phyloP scores from a whole-genome alignment of 2,113 vertebrate genomes.

The Odontophorus gujanensis region DNA sequence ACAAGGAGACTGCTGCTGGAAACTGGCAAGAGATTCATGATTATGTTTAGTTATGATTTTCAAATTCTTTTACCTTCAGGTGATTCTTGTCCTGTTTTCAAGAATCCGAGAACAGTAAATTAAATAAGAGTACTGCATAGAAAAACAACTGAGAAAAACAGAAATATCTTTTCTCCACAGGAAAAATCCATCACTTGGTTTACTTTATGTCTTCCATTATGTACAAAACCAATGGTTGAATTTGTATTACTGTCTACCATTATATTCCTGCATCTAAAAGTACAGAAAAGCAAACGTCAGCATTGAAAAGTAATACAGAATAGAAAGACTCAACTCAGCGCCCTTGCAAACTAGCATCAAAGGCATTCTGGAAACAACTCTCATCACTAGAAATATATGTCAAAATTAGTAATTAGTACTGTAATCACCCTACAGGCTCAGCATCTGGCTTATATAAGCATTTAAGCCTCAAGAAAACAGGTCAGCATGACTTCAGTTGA shows the following conservation, averaged over 20 bases:
- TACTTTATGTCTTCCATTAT: neutral
- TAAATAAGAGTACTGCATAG: constrained; percentile 6
- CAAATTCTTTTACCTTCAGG: constrained; percentile 14
- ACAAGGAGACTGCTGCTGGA: neutral
- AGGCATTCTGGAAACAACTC: constrained; percentile 13
- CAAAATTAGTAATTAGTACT: constrained; percentile 44
- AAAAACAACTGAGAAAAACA: constrained; percentile 26
- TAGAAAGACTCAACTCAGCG: neutral
- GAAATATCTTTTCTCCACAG: constrained; percentile 12
- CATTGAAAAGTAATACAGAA: neutral
- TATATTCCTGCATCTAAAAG: neutral
- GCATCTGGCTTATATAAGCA: constrained; percentile 21
- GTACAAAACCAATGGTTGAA: constrained; percentile 22
- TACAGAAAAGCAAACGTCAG: neutral
- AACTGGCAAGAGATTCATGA: neutral
- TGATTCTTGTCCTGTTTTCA: constrained; percentile 21
- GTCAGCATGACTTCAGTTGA: constrained; percentile 14
- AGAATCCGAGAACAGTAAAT: constrained; percentile 18
- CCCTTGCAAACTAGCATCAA: constrained; percentile 13
- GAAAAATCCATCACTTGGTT: constrained; percentile 27
- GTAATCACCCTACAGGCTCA: constrained; percentile 37
- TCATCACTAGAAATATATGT: constrained; percentile 26
- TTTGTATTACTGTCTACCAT: neutral
- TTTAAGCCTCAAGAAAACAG: constrained; percentile 27
- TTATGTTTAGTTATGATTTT: neutral